Conservation (phyloP, 2,113 vertebrate genomes). For the Romanogobio albipinnatus region DNA sequence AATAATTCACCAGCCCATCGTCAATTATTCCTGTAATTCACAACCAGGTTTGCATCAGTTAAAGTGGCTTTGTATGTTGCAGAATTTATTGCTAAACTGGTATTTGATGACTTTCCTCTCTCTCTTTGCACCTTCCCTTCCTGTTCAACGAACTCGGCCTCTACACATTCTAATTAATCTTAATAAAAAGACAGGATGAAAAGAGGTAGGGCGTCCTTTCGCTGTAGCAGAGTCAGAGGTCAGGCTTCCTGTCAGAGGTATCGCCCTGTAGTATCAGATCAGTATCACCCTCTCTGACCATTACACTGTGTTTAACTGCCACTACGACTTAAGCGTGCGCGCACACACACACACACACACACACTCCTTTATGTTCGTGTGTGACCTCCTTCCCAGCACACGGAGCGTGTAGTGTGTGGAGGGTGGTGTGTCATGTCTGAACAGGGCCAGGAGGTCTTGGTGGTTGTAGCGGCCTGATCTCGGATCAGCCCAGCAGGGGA, state of each 20-base stretch:
- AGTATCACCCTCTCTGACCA: slow-evolving; percentile 62
- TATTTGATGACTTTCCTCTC: slow-evolving; percentile 23
- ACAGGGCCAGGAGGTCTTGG: slow-evolving; percentile 73
- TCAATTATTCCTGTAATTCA: neutral
- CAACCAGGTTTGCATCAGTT: neutral
- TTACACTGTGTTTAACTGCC: slow-evolving; percentile 68
- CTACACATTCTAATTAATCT: slow-evolving; percentile 48
- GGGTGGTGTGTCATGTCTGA: slow-evolving; percentile 81
- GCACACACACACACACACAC: neutral
- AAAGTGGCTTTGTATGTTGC: neutral
- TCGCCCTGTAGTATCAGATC: slow-evolving; percentile 69
- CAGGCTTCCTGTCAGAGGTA: slow-evolving; percentile 63
- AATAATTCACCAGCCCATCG: no score
- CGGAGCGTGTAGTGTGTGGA: slow-evolving; percentile 75
- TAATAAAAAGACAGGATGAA: slow-evolving; percentile 47
- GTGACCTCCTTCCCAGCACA: slow-evolving; percentile 81
- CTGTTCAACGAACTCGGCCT: slow-evolving; percentile 31
- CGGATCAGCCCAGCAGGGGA: slow-evolving; percentile 73
- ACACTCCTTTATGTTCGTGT: slow-evolving; percentile 56
- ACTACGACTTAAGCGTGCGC: slow-evolving; percentile 67
- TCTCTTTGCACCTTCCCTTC: slow-evolving; percentile 10
- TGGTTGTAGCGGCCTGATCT: slow-evolving; percentile 74
- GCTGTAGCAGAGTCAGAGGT: slow-evolving; percentile 51
- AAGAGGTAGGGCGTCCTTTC: slow-evolving; percentile 56
- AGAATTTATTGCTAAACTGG: slow-evolving; percentile 28